Percentiles rank a stretch among this genome's conserved stretches.
Evolutionary conservation across 2,797 vertebrate species (phyloP).

Genomic region (Lacerta agilis): DNA sequence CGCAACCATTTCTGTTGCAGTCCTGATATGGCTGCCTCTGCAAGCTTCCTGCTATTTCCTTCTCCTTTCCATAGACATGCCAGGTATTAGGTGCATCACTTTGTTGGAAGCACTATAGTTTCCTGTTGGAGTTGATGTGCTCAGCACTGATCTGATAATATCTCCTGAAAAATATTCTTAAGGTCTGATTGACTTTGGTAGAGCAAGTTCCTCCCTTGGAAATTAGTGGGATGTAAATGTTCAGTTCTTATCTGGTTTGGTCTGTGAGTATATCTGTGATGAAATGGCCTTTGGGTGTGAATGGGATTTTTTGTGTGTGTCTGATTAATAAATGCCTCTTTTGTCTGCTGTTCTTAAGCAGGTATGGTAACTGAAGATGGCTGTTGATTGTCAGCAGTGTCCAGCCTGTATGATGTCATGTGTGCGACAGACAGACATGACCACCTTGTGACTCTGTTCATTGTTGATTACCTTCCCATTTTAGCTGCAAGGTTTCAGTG

Average conservation of each 20-base stretch:
- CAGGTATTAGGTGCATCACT: too few relatives aligned
- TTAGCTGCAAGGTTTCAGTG: constrained; percentile 68
- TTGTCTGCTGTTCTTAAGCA: constrained; percentile 46
- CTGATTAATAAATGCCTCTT: constrained; percentile 32
- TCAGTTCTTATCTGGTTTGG: neutral
- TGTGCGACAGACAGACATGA: constrained; percentile 49
- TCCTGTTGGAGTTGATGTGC: neutral
- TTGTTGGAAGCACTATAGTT: neutral
- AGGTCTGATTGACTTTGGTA: neutral
- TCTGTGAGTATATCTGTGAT: neutral
- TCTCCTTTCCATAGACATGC: too few relatives aligned
- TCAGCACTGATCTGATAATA: neutral
- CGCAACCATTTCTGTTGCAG: too few relatives aligned
- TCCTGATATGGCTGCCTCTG: too few relatives aligned
- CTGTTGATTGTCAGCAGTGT: neutral
- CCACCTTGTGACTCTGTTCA: constrained; percentile 66
- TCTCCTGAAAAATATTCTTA: neutral
- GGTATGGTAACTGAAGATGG: constrained; percentile 48
- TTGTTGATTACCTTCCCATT: constrained; percentile 62
- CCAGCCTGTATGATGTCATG: neutral
- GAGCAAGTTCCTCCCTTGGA: neutral
- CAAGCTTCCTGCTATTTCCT: too few relatives aligned
- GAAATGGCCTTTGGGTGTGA: constrained; percentile 25
- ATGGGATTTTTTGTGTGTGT: neutral
- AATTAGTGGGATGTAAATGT: neutral